Base-by-base conservation (phyloP, 2,113 vertebrate genomes). In the Acinonyx jubatus region DNA sequence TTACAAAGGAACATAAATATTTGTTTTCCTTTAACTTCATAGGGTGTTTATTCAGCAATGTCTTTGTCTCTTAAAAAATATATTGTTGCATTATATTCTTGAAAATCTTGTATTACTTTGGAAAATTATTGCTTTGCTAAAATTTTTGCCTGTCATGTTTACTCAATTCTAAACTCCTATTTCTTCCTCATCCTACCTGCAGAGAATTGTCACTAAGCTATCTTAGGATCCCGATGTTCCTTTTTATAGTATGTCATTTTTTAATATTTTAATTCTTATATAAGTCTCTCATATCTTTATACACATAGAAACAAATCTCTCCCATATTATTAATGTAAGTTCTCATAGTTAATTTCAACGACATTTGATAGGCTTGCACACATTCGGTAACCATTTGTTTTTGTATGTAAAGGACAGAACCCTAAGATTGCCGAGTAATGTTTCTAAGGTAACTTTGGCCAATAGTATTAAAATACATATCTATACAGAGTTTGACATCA, bases 11-110 rank as follows among this genome's bases (percentile, higher is more conserved):
- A 76, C 19, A 36, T 57, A 57, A 57, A 91, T 55, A 78, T 91
- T 96, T 88, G 89, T 88, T 79, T 82, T 95, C 61, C 48, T 92
- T 93, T 94, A 95, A 57, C 27, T 57, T 95, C 52, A 73, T 94
- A 69, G 31, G 10, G 36, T 95, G 18, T 76, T 97, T 85, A 94
- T 63, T 57, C 38, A 93, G 55, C 21, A 83, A 63, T 36, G 2
- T 57, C 69, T 89, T 93, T 57, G 13, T 71, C 25, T 89, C 41
- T 74, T 96, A 93, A 86, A 87, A 95, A 73, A 68, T 88, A 48
- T 27, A 79, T 57, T 71, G 0, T 50, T 83, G 27, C 29, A 68
- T 55, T 79, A 48, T 41, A 93, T 94, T 55, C 18, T 78, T 33
- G 3, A 41, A 87, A 95, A 91, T 69, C 23, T 19, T 19, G 31